These are phyloP conservation scores for Saccostrea echinata DNA, from an alignment of 1,140 invertebrate genomes.

Conservation along the genomic window DNA sequence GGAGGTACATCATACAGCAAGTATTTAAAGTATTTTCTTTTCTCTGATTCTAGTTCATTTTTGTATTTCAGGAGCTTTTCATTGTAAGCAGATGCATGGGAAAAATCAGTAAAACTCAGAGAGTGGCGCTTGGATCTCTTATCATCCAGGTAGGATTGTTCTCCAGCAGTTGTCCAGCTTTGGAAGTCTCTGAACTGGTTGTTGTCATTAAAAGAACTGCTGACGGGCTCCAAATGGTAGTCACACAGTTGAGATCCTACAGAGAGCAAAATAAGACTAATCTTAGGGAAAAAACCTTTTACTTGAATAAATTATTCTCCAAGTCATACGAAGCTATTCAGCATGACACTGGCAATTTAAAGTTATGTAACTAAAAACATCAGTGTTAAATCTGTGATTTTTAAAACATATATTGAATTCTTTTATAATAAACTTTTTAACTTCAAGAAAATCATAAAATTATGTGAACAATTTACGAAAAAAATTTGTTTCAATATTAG, in stretches of 20 bases:
- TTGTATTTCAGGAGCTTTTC: slow-evolving; percentile 68
- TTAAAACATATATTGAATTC: too few relatives aligned
- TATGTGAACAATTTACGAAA: too few relatives aligned
- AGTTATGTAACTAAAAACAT: too few relatives aligned
- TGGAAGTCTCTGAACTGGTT: slow-evolving; percentile 60
- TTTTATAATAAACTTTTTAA: too few relatives aligned
- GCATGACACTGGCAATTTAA: too few relatives aligned
- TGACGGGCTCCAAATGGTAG: slow-evolving; percentile 59
- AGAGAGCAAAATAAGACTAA: not conserved
- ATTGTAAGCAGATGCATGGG: slow-evolving; percentile 66
- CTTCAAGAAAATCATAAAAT: too few relatives aligned
- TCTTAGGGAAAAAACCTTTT: too few relatives aligned
- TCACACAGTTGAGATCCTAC: slow-evolving; percentile 67
- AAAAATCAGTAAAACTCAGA: slow-evolving; percentile 72
- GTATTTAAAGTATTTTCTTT: slow-evolving; percentile 70
- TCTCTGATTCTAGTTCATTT: slow-evolving; percentile 65
- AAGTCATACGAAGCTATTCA: too few relatives aligned
- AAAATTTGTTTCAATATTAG: too few relatives aligned
- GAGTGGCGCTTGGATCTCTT: slow-evolving; percentile 73
- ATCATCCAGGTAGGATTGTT: slow-evolving; percentile 60
- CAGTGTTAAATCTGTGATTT: too few relatives aligned
- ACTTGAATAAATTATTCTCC: too few relatives aligned
- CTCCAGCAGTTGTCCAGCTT: slow-evolving; percentile 50
- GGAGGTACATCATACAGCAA: slow-evolving; percentile 76
- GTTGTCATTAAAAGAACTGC: slow-evolving; percentile 57